Conservation (phyloP, 2,888 invertebrate genomes). For the Ferrisia virgata region DNA sequence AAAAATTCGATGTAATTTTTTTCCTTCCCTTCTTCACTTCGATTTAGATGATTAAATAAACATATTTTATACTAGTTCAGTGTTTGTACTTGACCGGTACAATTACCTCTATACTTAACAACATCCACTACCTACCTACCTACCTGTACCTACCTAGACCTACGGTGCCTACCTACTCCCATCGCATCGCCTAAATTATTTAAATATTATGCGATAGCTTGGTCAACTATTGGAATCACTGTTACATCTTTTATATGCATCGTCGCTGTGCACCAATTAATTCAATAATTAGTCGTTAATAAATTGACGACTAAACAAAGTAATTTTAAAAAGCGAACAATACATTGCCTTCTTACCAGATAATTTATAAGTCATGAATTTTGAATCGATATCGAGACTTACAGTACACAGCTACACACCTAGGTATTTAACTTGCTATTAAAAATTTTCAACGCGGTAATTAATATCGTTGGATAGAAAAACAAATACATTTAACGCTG, state of each 20-base stretch:
- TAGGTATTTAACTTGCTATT: background rate
- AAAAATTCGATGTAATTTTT: background rate
- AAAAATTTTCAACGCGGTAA: background rate
- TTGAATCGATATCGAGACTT: slow-evolving; percentile 1
- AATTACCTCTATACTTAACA: background rate
- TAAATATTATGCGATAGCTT: background rate
- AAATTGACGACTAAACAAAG: background rate
- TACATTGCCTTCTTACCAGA: background rate
- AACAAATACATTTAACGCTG: background rate
- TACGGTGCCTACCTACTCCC: no score
- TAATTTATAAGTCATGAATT: slow-evolving; percentile 26
- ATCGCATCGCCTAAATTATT: background rate
- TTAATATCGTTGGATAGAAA: background rate
- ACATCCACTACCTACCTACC: background rate
- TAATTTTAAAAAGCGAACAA: background rate
- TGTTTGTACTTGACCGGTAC: background rate
- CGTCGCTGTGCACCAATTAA: slow-evolving; percentile 16
- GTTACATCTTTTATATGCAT: background rate
- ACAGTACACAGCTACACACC: no score
- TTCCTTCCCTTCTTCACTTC: background rate
- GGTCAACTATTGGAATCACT: background rate
- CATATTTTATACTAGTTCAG: background rate
- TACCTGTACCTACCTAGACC: no score
- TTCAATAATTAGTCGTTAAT: slow-evolving; percentile 7
- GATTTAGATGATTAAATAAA: background rate